Evolutionary conservation across 2,113 vertebrate species (phyloP).

Genomic region (Macquaria ambigua): DNA sequence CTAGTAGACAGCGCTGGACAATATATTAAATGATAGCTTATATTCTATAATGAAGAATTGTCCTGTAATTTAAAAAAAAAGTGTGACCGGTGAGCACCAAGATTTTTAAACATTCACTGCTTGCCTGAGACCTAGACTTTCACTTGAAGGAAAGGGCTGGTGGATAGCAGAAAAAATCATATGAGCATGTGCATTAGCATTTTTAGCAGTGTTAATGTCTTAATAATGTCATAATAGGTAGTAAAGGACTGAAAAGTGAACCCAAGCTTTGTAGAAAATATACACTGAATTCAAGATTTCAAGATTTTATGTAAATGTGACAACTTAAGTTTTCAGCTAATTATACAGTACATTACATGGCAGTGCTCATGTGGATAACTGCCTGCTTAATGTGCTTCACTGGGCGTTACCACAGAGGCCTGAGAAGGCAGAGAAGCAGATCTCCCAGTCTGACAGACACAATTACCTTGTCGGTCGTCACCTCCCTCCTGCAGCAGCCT

Average conservation of each 20-base stretch:
- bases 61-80: too few species aligned
- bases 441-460: slow-evolving; percentile 47
- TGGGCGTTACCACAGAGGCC: not conserved
- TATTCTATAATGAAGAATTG: too few species aligned
- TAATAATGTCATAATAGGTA: not conserved
- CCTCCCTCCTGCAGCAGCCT: slow-evolving; percentile 28
- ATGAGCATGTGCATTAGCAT: too few species aligned
- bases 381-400: not conserved
- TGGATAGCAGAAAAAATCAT: not conserved
- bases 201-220: too few species aligned
- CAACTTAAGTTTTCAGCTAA: not conserved
- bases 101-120: not conserved
- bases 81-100: too few species aligned
- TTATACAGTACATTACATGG: not conserved
- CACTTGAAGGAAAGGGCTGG: not conserved
- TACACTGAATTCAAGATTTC: not conserved
- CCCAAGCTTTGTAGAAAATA: not conserved
- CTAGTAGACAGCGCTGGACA: too few species aligned
- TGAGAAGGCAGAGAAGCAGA: not conserved
- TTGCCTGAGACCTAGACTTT: not conserved
- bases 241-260: not conserved
- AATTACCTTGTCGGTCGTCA: slow-evolving; percentile 57
- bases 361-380: not conserved
- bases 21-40: too few species aligned
- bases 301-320: not conserved